A percentile compares a stretch with the other conserved stretches of the same genome.
phyloP scores from a whole-genome alignment of 2,888 invertebrate genomes.

The Allolobophora icterica region DNA sequence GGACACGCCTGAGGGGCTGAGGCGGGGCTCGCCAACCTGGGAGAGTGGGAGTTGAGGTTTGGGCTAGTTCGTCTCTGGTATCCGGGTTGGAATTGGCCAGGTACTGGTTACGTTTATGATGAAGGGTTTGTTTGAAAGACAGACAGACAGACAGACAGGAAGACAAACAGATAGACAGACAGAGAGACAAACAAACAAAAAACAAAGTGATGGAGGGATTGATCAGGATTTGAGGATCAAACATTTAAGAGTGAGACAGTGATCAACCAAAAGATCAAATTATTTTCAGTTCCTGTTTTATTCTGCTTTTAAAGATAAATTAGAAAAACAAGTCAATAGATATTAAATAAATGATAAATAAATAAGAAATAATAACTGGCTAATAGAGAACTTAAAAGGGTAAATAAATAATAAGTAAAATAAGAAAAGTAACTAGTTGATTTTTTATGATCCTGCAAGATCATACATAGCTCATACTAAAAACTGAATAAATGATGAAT shows the following conservation, averaged over 20 bases:
- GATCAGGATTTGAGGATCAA: too few species aligned
- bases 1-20: not conserved
- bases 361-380: not conserved
- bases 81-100: not conserved
- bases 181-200: too few species aligned
- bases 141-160: not conserved
- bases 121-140: not conserved
- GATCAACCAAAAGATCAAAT: not conserved
- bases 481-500: not conserved
- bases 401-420: not conserved
- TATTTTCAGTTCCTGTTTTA: constrained; percentile 6
- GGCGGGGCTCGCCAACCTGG: not conserved
- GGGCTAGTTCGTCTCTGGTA: not conserved
- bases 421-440: too few species aligned
- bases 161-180: too few species aligned
- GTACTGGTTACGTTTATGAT: not conserved
- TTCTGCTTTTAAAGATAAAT: not conserved
- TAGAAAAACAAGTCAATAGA: not conserved
- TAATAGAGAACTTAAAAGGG: not conserved
- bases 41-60: not conserved
- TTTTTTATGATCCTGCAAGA: too few species aligned
- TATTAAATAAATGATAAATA: not conserved
- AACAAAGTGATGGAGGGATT: too few species aligned
- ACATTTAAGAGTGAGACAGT: too few species aligned
- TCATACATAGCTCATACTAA: too few species aligned